Base-by-base conservation (phyloP, 2,888 invertebrate genomes). In the Heliconius ethilla region DNA sequence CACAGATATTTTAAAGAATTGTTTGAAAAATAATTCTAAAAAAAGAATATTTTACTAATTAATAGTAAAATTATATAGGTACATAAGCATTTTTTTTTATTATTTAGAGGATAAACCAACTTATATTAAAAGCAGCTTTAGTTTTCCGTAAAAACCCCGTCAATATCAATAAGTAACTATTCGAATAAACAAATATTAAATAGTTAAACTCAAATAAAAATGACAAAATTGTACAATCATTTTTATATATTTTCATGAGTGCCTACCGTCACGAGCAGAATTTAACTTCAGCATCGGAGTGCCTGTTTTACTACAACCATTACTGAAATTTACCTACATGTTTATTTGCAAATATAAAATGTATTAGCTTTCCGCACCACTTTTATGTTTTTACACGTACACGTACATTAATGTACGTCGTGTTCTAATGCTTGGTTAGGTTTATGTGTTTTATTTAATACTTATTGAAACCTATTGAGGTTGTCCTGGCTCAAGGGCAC, bases 251-350 rank as follows among this genome's bases (percentile, higher is more conserved):
- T 87, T 88, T 89, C 87, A 89, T 84, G 89, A 85, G 84, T 84
- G 81, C 82, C 82, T 78, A 79, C 83, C 83, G 82, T 79, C 81
- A 79, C 78, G 79, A 81, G 81, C 80, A 81, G 82, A 84, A 82
- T 84, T 85, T 84, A 81, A 83, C 86, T 83, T 79, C 82, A 81
- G 81, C 85, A 85, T 82, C 83, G 80, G 83, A 84, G 85, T 83
- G 84, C 83, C 80, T 79, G 84, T 91, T 94, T 94, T 93, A 94
- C 88, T 85, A 88, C 92, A 79, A 82, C 90, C 91, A 92, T 94
- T 92, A 93, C 91, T 89, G 86, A 93, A 93, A 94, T 94, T 93
- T 92, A 93, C 91, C 91, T 89, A 91, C 92, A 94, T 92, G 93
- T 93, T 94, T 94, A 94, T 92, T 93, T 90, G 91, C 89, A 89